Percentiles rank a stretch among this genome's conserved stretches.
These are phyloP conservation scores for Agrotis puta DNA, from an alignment of 2,888 invertebrate species.

Conservation along the genomic window DNA sequence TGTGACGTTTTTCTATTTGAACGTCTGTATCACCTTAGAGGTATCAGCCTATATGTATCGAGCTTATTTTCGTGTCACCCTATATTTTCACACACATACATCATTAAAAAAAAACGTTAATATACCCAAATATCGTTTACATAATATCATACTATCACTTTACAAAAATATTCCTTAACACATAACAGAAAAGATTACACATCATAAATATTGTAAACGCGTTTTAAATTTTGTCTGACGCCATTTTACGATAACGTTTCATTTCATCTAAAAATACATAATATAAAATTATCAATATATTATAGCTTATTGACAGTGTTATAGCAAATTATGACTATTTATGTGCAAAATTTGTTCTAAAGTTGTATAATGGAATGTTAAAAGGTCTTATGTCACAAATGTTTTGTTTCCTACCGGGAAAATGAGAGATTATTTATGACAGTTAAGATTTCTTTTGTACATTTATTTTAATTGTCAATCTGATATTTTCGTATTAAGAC, in stretches of 20 bases:
- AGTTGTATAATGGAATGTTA: conserved; percentile 46
- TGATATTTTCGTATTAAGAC: neutral
- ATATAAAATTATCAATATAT: conserved; percentile 72
- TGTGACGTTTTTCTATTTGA: too few relatives aligned
- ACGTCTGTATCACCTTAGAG: too few relatives aligned
- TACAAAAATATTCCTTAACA: conserved; percentile 32
- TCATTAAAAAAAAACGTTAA: neutral
- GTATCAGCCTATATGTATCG: too few relatives aligned
- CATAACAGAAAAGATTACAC: conserved; percentile 54
- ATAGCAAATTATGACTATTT: conserved; percentile 79
- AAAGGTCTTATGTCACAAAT: conserved; percentile 35
- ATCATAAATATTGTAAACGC: conserved; percentile 70
- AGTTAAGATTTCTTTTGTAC: neutral
- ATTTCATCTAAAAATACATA: conserved; percentile 50
- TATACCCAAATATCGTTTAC: conserved; percentile 26
- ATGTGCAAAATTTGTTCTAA: conserved; percentile 73
- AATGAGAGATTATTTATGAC: conserved; percentile 41
- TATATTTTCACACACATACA: too few relatives aligned
- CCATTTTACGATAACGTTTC: conserved; percentile 63
- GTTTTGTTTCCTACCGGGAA: conserved; percentile 42
- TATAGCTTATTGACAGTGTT: conserved; percentile 74
- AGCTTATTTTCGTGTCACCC: too few relatives aligned
- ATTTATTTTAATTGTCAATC: neutral
- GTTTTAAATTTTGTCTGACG: conserved; percentile 72
- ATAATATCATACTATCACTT: conserved; percentile 21